A percentile compares a stretch with the other conserved stretches of the same genome.
These are phyloP conservation scores for Elgaria multicarinata DNA, from an alignment of 2,113 vertebrate species.

Conservation along the genomic window DNA sequence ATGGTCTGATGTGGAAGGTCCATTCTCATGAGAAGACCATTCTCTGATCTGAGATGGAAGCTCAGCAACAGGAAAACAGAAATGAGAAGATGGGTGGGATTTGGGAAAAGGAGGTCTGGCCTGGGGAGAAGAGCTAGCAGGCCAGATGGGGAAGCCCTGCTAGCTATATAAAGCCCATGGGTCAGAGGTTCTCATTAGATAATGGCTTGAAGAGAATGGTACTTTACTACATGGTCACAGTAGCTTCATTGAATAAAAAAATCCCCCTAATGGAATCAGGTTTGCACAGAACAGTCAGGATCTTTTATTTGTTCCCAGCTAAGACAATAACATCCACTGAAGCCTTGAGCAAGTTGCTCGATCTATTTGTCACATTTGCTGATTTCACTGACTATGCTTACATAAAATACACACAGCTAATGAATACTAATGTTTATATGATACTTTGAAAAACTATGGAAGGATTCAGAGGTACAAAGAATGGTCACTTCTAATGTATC, in stretches of 20 bases:
- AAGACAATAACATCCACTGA: not conserved
- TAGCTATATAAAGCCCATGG: too few species aligned
- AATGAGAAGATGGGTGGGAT: too few species aligned
- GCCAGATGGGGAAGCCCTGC: too few species aligned
- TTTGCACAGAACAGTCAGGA: not conserved
- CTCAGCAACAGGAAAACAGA: too few species aligned
- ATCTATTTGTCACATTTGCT: not conserved
- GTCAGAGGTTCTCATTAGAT: too few species aligned
- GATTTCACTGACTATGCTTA: accelerated
- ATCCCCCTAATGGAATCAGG: not conserved
- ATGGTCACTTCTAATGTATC: not conserved
- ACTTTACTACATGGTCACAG: not conserved
- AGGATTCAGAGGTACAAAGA: not conserved
- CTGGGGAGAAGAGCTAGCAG: too few species aligned
- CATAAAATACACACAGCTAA: not conserved
- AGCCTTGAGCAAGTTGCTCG: not conserved
- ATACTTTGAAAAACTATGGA: not conserved
- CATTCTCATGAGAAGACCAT: too few species aligned
- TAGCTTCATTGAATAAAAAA: not conserved
- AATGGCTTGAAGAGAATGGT: not conserved
- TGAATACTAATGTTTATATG: not conserved
- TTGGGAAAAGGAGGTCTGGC: too few species aligned
- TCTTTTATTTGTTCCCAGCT: not conserved
- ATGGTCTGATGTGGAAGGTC: too few species aligned
- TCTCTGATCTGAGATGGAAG: too few species aligned